Evolutionary conservation across 2,888 invertebrate genomes (phyloP), one percentile per base, ranked within the genome.

Genomic region (Ormia ochracea): DNA sequence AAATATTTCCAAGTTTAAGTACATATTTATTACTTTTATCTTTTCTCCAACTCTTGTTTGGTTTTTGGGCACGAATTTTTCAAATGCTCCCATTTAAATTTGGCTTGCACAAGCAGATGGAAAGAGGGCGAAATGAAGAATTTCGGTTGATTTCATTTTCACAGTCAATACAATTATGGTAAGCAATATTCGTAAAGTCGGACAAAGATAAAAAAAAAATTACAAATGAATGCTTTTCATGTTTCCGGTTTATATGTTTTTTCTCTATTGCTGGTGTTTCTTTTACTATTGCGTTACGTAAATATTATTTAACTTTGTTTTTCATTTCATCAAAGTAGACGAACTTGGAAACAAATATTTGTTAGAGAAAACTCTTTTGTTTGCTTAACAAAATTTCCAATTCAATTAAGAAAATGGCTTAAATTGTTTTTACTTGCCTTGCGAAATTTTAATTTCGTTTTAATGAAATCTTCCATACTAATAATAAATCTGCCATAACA

Each of bases 21-120:
- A 72, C 70, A 61, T 72, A 36, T 76, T 80, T 80, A 66, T 72
- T 66, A 56, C 26, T 31, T 75, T 70, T 61, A 48, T 69, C n/a
- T 26, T 23, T 38, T 26, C 3, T 31, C 6, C 7, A 17, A 19
- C 14, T 45, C 10, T 65, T 73, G 36, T 58, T 65, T 38, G 63
- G 36, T 65, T 65, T 54, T 74, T 56, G 36, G 56, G 38, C 36
- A 63, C 26, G 21, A 65, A 74, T 56, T 31, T 14, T 48, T 65
- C 10, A 56, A 58, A 74, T 65, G 21, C 7, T 21, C 43, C 12
- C 2, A 43, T 41, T 33, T 36, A n/a, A 12, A 7, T 61, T 43
- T 33, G 2, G 14, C 3, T 54, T 43, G 12, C 2, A n/a, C 7
- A 26, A 31, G 2, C n/a, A 52, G 61, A 52, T 21, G 41, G 50